Conservation (phyloP, 2,888 invertebrate species). For the Conchocele bisecta region DNA sequence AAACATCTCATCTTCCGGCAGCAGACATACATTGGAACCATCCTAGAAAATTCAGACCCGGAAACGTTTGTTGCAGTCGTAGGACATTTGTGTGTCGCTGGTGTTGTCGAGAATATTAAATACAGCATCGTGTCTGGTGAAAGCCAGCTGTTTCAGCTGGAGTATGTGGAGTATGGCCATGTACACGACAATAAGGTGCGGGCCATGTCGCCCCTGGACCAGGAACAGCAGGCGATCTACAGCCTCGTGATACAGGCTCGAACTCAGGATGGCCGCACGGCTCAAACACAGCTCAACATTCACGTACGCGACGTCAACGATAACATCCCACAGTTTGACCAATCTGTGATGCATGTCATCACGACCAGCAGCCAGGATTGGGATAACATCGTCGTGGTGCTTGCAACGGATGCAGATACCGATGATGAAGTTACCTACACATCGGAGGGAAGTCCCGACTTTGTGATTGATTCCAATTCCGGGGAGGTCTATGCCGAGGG, state of each 20-base stretch:
- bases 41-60: constrained; percentile 57
- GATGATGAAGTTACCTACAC: constrained; percentile 54
- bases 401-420: constrained; percentile 52
- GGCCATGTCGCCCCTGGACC: constrained; percentile 87
- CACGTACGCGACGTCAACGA: constrained; percentile 94
- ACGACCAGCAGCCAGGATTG: constrained; percentile 97
- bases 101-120: constrained; percentile 34
- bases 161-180: constrained; percentile 33
- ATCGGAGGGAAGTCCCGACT: constrained; percentile 39
- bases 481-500: constrained; percentile 52
- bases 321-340: constrained; percentile 97
- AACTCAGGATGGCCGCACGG: constrained; percentile 31
- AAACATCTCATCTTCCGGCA: constrained; percentile 51
- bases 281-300: constrained; percentile 48
- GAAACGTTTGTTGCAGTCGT: constrained; percentile 48
- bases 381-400: constrained; percentile 61
- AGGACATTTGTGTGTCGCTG: constrained; percentile 43
- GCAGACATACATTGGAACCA: constrained; percentile 53
- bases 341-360: constrained; percentile 91
- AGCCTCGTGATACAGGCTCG: constrained; percentile 86
- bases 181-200: constrained; percentile 60
- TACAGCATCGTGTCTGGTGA: constrained; percentile 37
- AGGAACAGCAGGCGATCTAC: constrained; percentile 89
- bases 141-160: constrained; percentile 29
- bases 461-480: constrained; percentile 48